A percentile compares a stretch with the other conserved stretches of the same genome.
These are phyloP conservation scores for Philonicus albiceps DNA, from an alignment of 2,888 invertebrate species.

Conservation along the genomic window DNA sequence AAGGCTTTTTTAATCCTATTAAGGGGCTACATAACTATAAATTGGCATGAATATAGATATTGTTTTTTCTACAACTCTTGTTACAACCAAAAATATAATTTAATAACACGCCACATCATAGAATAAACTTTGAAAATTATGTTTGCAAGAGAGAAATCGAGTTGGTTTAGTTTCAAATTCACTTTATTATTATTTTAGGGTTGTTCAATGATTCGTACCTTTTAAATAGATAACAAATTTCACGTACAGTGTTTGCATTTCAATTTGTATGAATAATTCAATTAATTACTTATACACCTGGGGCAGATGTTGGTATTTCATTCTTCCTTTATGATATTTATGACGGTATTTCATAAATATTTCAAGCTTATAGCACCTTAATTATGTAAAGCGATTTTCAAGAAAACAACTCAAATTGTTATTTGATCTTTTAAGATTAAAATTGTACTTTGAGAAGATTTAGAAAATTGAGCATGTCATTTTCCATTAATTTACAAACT, in stretches of 20 bases:
- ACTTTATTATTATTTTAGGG: not conserved
- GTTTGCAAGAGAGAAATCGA: not conserved
- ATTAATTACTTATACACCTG: not conserved
- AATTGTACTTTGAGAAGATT: not conserved
- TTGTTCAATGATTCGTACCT: not conserved
- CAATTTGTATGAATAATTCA: not conserved
- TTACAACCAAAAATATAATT: not conserved
- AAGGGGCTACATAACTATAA: not conserved
- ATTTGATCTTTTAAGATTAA: too few relatives aligned
- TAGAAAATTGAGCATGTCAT: not conserved
- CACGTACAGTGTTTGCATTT: not conserved
- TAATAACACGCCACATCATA: not conserved
- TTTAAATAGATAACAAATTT: not conserved
- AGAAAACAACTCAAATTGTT: not conserved
- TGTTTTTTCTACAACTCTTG: not conserved
- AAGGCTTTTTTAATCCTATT: not conserved
- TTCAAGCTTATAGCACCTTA: not conserved
- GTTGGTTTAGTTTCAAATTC: not conserved
- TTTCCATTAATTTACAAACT: too few relatives aligned
- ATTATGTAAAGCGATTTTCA: not conserved
- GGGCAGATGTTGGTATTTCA: not conserved
- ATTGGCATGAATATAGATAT: not conserved
- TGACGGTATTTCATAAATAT: not conserved
- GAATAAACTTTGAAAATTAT: not conserved
- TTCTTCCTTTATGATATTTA: not conserved